These are phyloP conservation scores for Kobus ellipsiprymnus DNA, from an alignment of 2,113 vertebrate species.

Conservation along the genomic window DNA sequence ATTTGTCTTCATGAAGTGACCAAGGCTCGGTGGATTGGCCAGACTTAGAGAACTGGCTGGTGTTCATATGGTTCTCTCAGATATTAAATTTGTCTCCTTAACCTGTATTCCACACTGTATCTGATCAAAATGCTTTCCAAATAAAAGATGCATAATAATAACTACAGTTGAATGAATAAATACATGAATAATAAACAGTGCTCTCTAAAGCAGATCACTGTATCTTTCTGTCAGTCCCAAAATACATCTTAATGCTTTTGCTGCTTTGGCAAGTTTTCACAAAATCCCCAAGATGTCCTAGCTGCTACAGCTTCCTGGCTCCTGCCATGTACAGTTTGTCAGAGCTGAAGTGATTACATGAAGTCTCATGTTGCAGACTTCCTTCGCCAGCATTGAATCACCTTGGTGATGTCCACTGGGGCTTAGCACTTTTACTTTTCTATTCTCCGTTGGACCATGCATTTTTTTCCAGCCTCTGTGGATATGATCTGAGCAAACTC, in stretches of 20 bases:
- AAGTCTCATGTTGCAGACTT: neutral
- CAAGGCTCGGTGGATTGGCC: accelerated
- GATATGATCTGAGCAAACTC: neutral
- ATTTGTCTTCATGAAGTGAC: neutral
- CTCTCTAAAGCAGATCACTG: neutral
- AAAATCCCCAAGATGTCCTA: too few species aligned
- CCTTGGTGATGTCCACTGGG: neutral
- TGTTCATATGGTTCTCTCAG: neutral
- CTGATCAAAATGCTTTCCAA: neutral
- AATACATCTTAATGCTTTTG: too few species aligned
- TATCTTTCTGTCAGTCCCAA: neutral
- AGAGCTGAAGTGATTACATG: neutral
- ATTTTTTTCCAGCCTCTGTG: neutral
- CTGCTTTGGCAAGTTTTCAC: neutral
- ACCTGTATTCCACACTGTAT: neutral
- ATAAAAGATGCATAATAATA: neutral
- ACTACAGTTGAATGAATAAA: neutral
- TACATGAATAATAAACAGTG: neutral
- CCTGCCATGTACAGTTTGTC: accelerated
- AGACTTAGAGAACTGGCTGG: neutral
- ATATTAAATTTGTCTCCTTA: neutral
- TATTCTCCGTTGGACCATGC: neutral
- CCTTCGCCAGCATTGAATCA: neutral
- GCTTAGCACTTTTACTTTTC: neutral
- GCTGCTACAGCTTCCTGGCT: too few species aligned